Evolutionary conservation across 2,797 vertebrate genomes (phyloP), one percentile per base, ranked within the genome.

Genomic region (Chrysolophus pictus): DNA sequence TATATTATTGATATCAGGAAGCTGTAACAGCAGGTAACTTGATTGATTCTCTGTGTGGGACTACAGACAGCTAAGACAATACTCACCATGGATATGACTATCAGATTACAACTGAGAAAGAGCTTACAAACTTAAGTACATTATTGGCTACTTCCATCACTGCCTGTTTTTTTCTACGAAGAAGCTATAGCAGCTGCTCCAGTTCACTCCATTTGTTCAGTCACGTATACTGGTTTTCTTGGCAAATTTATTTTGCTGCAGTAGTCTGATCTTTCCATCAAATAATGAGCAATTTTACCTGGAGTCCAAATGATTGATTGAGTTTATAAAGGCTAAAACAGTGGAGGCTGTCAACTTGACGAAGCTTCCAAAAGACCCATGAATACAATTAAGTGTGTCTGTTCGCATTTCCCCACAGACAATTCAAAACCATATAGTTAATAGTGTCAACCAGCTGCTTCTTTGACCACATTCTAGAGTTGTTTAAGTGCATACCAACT

Each of bases 161-260:
- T 67, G 16, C 8, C 28, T 37, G 23, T 1, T 42, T 31, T 76
- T 76, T 46, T 72, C n/a, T 47, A 0, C 5, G 18, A 70, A 21
- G 29, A 89, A 81, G 10, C 4, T 28, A 6, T 5, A 80, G 42
- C 46, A 88, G 14, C 8, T 76, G 42, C 2, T 58, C 7, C 3
- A 62, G 14, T 62, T 71, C 18, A 49, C 18, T 26, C 13, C 14
- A 11, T 44, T 75, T 83, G 11, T 76, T 73, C 70, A 69, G 9
- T 67, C 0, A 0, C 13, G 6, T 8, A 23, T 26, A 59, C 10
- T 37, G 24, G 7, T 84, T 87, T 74, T 59, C 70, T 24, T 6
- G 3, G 31, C 42, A 9, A 70, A 72, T 46, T 33, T 24, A 23
- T 73, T 91, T 69, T 74, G 3, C 11, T 73, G 4, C 26, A 72